A percentile compares a stretch with the other conserved stretches of the same genome.
These are phyloP conservation scores for Paradoxurus hermaphroditus DNA, from an alignment of 2,113 vertebrate genomes.

Conservation along the genomic window DNA sequence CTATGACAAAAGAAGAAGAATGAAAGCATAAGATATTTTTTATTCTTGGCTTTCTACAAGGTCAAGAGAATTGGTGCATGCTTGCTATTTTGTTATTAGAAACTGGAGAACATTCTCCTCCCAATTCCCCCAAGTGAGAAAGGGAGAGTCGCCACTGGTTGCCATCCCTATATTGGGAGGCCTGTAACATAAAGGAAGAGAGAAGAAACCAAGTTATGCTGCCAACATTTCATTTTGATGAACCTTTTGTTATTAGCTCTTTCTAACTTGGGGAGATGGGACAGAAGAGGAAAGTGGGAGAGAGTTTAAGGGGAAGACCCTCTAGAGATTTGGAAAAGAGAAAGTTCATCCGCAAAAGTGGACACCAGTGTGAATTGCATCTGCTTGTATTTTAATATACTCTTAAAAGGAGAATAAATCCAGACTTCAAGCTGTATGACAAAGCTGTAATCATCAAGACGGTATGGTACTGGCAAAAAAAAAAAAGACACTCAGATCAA, in stretches of 20 bases:
- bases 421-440: no score
- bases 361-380: not conserved
- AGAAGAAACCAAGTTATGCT: not conserved
- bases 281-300: not conserved
- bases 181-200: not conserved
- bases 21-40: not conserved
- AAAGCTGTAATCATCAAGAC: no score
- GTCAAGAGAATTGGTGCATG: not conserved
- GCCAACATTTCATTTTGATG: not conserved
- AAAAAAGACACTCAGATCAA: no score
- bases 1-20: not conserved
- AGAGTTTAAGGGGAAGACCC: not conserved
- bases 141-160: not conserved
- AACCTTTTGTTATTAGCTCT: not conserved
- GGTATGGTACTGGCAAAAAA: no score
- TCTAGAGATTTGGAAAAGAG: not conserved
- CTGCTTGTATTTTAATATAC: not conserved
- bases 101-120: not conserved
- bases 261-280: not conserved
- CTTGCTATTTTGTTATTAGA: not conserved
- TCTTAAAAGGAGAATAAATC: no score
- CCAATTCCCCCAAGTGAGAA: not conserved
- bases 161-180: not conserved
- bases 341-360: not conserved
- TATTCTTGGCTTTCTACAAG: not conserved